Evolutionary conservation across 1,140 invertebrate genomes (phyloP), one percentile per base, ranked within the genome.

Genomic region (Mycetomoellerius zeteki): DNA sequence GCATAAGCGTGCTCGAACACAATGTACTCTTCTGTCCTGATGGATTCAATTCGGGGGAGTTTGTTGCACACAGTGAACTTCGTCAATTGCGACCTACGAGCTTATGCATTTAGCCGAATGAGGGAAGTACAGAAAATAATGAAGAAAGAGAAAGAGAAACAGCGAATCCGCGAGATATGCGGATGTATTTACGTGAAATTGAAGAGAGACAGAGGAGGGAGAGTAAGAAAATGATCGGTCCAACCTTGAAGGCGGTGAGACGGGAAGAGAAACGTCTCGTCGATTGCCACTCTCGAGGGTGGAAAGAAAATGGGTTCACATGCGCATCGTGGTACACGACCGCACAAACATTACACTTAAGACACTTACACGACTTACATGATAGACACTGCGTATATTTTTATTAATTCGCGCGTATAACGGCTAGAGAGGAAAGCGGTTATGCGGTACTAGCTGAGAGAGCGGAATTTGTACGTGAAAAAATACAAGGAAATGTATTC

Each of bases 11-110:
- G 81, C 64, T 69, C 69, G 84, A 62, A 82, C 73, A 67, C n/a
- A 62, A 72, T 43, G 47, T 56, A 37, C 47, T 60, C 47, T 80
- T 52, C 37, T 60, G 60, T 86, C 62, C 56, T 86, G 8, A 50
- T 30, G 81, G 86, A 94, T 94, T 94, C 93, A 91, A 94, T 94
- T 94, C 90, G 94, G 92, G 94, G 91, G 93, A 94, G 91, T 94
- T 92, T 85, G 86, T 91, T 91, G 89, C 89, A 78, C 65, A 90
- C 86, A 90, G 88, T 92, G 90, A 93, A 93, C 89, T 90, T 86
- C 85, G 87, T 91, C 86, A 87, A 91, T 91, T 89, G 86, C 86
- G 84, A 90, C 27, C 58, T 88, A 87, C 69, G 88, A 92, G 88
- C 87, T 88, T 88, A 89, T 71, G 90, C 89, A 89, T 89, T 91